These are phyloP conservation scores for Syngnathoides biaculeatus DNA, from an alignment of 2,113 vertebrate genomes.

Conservation along the genomic window DNA sequence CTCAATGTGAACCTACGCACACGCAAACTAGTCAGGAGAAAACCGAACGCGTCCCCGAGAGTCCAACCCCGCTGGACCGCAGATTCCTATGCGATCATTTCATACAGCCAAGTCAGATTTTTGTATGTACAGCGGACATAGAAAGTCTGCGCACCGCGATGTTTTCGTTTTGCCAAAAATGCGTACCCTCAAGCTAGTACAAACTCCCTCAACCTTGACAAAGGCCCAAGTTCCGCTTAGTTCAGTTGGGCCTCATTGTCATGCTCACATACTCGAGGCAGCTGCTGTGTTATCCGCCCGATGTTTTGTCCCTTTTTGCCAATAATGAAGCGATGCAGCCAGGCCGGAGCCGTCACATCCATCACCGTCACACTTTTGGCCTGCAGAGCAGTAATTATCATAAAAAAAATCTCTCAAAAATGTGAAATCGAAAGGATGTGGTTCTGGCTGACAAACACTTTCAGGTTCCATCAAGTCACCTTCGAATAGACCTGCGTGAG, in stretches of 20 bases:
- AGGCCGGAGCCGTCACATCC: conserved; percentile 76
- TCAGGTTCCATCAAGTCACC: conserved; percentile 50
- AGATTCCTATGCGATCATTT: too few species aligned
- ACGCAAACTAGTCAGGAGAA: background rate
- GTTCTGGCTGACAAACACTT: too few species aligned
- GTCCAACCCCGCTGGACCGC: too few species aligned
- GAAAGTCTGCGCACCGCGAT: too few species aligned
- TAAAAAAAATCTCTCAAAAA: too few species aligned
- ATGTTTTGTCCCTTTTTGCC: conserved; percentile 81
- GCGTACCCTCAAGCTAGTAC: too few species aligned
- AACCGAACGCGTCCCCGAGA: background rate
- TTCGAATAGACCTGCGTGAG: conserved; percentile 77
- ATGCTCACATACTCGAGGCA: conserved; percentile 66
- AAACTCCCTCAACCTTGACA: too few species aligned
- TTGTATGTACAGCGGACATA: too few species aligned
- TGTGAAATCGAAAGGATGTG: too few species aligned
- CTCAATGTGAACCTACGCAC: conserved; percentile 75
- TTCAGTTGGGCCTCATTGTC: background rate
- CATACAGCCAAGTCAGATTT: too few species aligned
- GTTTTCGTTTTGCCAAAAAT: too few species aligned
- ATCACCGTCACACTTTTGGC: conserved; percentile 75
- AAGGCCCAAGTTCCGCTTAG: too few species aligned
- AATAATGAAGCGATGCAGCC: conserved; percentile 83
- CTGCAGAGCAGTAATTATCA: conserved; percentile 40
- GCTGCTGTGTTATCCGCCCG: conserved; percentile 76